Evolutionary conservation across 2,888 invertebrate species (phyloP).

Genomic region (Chorisops tibialis): DNA sequence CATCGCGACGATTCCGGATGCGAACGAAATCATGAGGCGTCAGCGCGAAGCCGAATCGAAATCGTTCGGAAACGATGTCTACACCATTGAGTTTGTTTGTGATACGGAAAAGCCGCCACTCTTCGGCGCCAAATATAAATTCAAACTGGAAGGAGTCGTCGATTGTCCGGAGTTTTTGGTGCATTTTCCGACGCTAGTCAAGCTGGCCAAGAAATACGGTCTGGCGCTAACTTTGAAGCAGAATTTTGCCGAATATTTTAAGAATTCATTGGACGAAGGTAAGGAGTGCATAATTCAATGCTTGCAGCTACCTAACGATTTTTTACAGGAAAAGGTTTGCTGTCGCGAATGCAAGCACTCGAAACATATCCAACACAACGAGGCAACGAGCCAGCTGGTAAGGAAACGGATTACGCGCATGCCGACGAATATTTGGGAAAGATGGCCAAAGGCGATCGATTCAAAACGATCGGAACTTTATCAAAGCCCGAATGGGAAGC

Average conservation of each 20-base stretch:
- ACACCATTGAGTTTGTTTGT: constrained; percentile 68
- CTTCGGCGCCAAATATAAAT: constrained; percentile 95
- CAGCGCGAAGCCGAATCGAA: constrained; percentile 58
- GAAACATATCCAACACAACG: constrained; percentile 68
- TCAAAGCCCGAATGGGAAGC: constrained; percentile 92
- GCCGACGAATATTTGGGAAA: constrained; percentile 58
- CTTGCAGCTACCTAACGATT: no score
- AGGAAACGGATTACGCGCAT: constrained; percentile 68
- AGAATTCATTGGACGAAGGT: constrained; percentile 42
- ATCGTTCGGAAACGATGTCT: constrained; percentile 77
- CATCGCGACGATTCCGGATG: constrained; percentile 94
- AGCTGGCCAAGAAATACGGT: constrained; percentile 68
- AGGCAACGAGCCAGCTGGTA: constrained; percentile 58
- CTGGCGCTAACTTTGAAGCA: constrained; percentile 66
- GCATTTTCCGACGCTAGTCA: constrained; percentile 80
- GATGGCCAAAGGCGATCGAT: constrained; percentile 39
- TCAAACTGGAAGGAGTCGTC: constrained; percentile 92
- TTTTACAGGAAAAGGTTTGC: constrained; percentile 51
- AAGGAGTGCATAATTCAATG: constrained; percentile 10
- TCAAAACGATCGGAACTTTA: constrained; percentile 69
- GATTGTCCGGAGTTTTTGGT: constrained; percentile 98
- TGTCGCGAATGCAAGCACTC: constrained; percentile 75
- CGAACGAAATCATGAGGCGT: constrained; percentile 82
- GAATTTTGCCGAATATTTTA: constrained; percentile 76
- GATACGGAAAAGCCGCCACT: constrained; percentile 69